Percentiles rank a stretch among this genome's conserved stretches.
phyloP scores from a whole-genome alignment of 2,113 vertebrate genomes.

The Heliornis fulica region DNA sequence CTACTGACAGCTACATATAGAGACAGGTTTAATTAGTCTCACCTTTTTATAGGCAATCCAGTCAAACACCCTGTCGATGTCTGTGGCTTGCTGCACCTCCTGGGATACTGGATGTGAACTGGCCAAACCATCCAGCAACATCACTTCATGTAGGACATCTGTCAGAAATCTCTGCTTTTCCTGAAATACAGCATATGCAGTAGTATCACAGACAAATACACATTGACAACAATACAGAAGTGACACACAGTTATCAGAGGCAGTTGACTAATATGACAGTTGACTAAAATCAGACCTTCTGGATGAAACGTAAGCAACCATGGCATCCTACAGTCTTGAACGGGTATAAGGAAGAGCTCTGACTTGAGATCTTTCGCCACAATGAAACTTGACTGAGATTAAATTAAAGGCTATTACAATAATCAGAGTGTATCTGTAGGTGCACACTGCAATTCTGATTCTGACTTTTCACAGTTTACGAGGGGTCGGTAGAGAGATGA shows the following conservation, averaged over 20 bases:
- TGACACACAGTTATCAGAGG: neutral
- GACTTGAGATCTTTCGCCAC: neutral
- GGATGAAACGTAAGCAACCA: neutral
- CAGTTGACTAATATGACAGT: neutral
- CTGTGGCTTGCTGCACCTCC: conserved; percentile 89
- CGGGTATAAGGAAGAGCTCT: neutral
- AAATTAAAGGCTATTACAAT: neutral
- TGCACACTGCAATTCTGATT: neutral
- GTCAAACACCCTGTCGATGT: conserved; percentile 95
- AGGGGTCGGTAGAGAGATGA: neutral
- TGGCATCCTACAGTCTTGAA: neutral
- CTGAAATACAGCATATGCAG: conserved; percentile 74
- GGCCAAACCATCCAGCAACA: conserved; percentile 90
- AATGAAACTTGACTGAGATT: neutral
- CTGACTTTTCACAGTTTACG: neutral
- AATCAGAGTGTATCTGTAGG: neutral
- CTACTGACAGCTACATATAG: neutral
- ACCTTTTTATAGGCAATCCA: conserved; percentile 99
- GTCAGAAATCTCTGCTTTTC: conserved; percentile 98
- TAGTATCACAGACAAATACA: neutral
- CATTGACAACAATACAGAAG: neutral
- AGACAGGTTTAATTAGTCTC: conserved; percentile 24
- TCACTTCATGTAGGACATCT: conserved; percentile 95
- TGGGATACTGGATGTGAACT: conserved; percentile 96
- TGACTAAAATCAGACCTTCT: neutral